Base-by-base conservation (phyloP, 1,140 invertebrate species). In the Pentalonia nigronervosa region DNA sequence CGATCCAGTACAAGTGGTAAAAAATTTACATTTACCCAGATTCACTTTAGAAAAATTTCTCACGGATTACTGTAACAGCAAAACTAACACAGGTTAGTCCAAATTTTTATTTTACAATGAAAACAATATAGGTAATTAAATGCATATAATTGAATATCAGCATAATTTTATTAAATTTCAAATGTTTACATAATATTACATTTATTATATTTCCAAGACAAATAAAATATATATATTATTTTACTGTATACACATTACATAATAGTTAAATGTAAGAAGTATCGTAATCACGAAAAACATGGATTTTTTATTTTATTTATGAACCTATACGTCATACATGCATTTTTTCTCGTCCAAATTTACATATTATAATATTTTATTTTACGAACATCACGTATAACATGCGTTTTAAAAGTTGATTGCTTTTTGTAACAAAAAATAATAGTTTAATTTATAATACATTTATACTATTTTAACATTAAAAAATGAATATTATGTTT, bases 61-160 rank as follows among this genome's bases (percentile, higher is more conserved):
- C 91, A 99, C 98, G 93, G 97, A 98, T 95, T 98, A 98, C 95
- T 99, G 98, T 95, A 98, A 99, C 95, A 98, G 98, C 95, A 98
- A 98, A 95, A 99, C 98, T 90, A 99, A 99, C 95, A 99, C 98
- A 94, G 98, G 98, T 98, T 91, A 91, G 60, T 60, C 4, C 20
- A 7, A 92, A 17, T 34, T 34, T 45, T 83, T 81, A 41, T 87
- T 47, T 87, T 87, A 47, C 21, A 48, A 30, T 48, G 11, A 47
- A 48, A 87, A n/a, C 8, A 41, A 25, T 41, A 25, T 41, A 36
- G 7, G 20, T 3, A 81, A 34, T 81, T 36, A 36, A 67, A n/a
- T 67, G 14, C 30, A 67, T 67, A 67, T 67, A 50, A 17, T 60
- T 30, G 14, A n/a, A n/a, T 14, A 67, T 67, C 30, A 67, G 25